phyloP scores from a whole-genome alignment of 2,888 invertebrate genomes.

The Cantharis rustica region DNA sequence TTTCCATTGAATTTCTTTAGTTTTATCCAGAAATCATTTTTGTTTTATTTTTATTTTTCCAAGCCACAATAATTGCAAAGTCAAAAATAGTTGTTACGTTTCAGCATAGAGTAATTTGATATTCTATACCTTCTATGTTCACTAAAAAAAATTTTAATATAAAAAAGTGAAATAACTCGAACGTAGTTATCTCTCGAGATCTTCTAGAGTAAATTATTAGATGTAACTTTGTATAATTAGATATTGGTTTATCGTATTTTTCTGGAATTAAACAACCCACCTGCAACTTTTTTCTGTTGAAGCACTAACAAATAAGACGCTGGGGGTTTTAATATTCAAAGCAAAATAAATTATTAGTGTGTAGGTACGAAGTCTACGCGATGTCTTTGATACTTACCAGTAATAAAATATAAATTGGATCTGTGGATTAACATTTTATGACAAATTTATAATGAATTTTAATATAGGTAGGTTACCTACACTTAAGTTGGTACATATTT shows the following conservation, averaged over 20 bases:
- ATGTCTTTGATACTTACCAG: neutral
- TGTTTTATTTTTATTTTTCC: neutral
- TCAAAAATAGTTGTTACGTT: neutral
- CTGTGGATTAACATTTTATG: neutral
- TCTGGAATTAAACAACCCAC: too few relatives aligned
- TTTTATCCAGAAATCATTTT: constrained; percentile 12
- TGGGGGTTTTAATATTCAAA: neutral
- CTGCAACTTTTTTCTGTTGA: too few relatives aligned
- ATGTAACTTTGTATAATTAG: too few relatives aligned
- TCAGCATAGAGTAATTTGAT: neutral
- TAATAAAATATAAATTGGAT: neutral
- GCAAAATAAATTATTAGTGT: neutral
- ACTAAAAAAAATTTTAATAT: neutral
- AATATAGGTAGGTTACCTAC: neutral
- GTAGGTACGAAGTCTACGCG: neutral
- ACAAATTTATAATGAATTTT: neutral
- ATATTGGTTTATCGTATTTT: too few relatives aligned
- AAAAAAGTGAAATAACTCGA: neutral
- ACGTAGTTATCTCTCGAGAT: neutral
- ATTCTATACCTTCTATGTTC: neutral
- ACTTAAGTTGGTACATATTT: constrained; percentile 11
- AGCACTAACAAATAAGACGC: neutral
- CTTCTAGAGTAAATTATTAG: too few relatives aligned
- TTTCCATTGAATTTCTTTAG: constrained; percentile 15
- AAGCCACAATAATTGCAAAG: neutral